A percentile compares a stretch with the other conserved stretches of the same genome.
Evolutionary conservation across 2,113 vertebrate genomes (phyloP).

Genomic region (Phalacrocorax carbo): DNA sequence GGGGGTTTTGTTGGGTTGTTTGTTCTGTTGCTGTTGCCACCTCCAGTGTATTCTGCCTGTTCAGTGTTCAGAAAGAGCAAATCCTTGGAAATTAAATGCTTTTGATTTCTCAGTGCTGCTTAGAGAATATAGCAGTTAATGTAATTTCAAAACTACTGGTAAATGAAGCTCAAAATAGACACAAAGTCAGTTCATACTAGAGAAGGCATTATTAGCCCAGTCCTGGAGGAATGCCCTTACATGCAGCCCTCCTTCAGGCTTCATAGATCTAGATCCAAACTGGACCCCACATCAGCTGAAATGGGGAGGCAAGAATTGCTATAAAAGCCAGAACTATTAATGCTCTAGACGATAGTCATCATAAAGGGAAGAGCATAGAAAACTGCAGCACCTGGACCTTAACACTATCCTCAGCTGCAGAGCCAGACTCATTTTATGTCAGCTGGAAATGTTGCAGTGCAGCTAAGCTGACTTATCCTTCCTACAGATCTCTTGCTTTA

Average conservation of each 20-base stretch:
- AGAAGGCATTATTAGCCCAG: not conserved
- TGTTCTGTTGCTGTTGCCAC: not conserved
- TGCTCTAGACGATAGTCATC: not conserved
- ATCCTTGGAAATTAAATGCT: not conserved
- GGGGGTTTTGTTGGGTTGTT: not conserved
- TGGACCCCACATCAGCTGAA: not conserved
- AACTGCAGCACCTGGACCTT: not conserved
- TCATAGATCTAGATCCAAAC: not conserved
- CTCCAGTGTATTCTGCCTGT: not conserved
- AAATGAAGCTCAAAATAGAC: not conserved
- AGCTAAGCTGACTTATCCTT: not conserved
- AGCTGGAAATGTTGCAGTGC: not conserved
- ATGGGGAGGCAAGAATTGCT: not conserved
- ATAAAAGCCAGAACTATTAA: not conserved
- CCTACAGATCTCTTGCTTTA: not conserved
- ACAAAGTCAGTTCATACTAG: not conserved
- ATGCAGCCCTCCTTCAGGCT: not conserved
- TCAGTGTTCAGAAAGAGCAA: not conserved
- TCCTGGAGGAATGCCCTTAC: not conserved
- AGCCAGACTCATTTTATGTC: not conserved
- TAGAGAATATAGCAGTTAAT: not conserved
- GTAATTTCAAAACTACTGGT: not conserved
- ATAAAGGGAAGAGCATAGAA: not conserved
- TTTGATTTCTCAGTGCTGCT: not conserved
- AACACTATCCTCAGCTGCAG: not conserved